Evolutionary conservation across 2,888 invertebrate genomes (phyloP).

Genomic region (Machimus rusticus): DNA sequence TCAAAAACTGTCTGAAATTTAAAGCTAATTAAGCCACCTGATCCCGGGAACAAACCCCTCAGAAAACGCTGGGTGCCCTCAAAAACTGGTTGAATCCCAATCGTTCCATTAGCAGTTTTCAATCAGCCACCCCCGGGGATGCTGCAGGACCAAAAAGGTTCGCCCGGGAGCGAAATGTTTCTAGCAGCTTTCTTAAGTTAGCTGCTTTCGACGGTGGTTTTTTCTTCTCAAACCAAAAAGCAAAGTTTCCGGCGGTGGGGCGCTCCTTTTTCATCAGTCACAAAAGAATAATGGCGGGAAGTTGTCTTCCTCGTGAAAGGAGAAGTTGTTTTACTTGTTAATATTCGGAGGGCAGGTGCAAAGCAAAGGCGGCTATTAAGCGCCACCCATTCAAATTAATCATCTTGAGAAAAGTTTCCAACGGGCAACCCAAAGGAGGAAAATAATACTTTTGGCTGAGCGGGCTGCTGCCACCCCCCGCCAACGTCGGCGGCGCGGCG

Average conservation of each 20-base stretch:
- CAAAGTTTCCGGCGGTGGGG: background rate
- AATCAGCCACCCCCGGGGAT: background rate
- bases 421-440: background rate
- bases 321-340: conserved; percentile 24
- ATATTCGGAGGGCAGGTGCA: conserved; percentile 36
- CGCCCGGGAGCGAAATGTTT: background rate
- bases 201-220: background rate
- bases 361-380: background rate
- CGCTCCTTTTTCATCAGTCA: background rate
- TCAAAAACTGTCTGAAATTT: background rate
- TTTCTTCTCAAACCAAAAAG: background rate
- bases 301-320: background rate
- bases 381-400: conserved; percentile 29
- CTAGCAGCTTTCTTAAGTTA: background rate
- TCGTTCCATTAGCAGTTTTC: background rate
- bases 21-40: background rate
- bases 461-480: background rate
- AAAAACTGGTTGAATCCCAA: background rate
- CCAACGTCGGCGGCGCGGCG: background rate
- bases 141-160: background rate
- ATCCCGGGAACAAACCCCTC: background rate
- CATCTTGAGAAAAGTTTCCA: conserved; percentile 27
- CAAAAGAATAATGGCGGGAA: background rate
- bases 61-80: background rate
- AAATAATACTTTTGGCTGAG: background rate